These are phyloP conservation scores for Ispidina picta DNA, from an alignment of 2,797 vertebrate genomes.

Conservation along the genomic window DNA sequence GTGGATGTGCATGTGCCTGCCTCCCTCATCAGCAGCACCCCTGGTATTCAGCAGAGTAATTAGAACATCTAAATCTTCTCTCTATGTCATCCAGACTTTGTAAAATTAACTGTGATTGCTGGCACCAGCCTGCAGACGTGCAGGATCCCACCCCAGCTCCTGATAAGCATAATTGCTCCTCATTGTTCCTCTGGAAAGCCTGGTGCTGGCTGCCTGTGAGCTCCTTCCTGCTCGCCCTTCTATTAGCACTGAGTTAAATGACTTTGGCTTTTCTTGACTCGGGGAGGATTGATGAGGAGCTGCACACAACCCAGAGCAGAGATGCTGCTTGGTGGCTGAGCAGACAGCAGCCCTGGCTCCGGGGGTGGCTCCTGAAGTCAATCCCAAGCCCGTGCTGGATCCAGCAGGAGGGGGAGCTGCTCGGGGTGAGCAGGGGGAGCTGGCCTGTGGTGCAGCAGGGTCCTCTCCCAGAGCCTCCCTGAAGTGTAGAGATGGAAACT, in stretches of 20 bases:
- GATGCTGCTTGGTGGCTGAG: not conserved
- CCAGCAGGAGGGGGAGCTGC: rapidly evolving
- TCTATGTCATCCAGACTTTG: constrained; percentile 27
- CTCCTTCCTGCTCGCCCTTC: not conserved
- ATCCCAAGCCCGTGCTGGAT: not conserved
- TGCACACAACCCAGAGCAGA: not conserved
- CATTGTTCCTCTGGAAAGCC: constrained; percentile 3
- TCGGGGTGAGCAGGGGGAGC: not conserved
- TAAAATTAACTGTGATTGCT: constrained; percentile 16
- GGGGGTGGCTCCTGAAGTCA: not conserved
- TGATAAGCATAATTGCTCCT: constrained; percentile 3
- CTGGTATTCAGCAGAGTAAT: constrained; percentile 42
- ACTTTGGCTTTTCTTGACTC: constrained; percentile 6
- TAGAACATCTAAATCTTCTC: constrained; percentile 63
- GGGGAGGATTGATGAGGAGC: not conserved
- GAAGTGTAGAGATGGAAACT: no score
- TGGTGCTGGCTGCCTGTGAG: not conserved
- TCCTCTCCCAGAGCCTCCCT: not conserved
- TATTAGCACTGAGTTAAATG: not conserved
- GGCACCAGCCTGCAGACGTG: constrained; percentile 30
- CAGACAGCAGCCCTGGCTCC: not conserved
- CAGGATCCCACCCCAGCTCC: constrained; percentile 27
- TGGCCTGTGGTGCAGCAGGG: not conserved
- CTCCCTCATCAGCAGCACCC: constrained; percentile 62
- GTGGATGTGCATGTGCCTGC: constrained; percentile 47